A percentile compares a stretch with the other conserved stretches of the same genome.
phyloP scores from a whole-genome alignment of 23 tunicate species.

The Phallusia fumigata region DNA sequence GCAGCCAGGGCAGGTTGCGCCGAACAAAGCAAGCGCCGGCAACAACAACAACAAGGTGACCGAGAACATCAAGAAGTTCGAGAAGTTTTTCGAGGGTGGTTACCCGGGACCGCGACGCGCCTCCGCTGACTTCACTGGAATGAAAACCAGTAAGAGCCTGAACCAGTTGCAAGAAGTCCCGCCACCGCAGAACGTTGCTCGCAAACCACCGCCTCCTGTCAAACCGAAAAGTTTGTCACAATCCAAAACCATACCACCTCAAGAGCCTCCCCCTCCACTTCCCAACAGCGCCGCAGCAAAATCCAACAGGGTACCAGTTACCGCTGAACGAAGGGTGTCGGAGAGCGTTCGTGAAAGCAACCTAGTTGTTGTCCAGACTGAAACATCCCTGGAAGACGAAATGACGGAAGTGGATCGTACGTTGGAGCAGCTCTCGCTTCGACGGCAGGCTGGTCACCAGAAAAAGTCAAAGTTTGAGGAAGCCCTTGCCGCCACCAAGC shows the following conservation, averaged over 20 bases:
- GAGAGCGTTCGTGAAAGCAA: neutral
- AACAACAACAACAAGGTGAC: slow-evolving; percentile 43
- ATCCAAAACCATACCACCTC: neutral
- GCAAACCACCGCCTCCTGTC: neutral
- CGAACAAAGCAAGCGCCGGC: neutral
- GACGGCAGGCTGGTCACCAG: neutral
- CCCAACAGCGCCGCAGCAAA: neutral
- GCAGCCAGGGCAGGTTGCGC: neutral
- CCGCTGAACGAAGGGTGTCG: neutral
- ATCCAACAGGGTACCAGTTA: neutral
- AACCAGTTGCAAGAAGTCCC: neutral
- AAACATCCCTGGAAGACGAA: neutral
- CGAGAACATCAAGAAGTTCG: slow-evolving; percentile 76
- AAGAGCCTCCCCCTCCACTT: neutral
- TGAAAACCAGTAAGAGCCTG: neutral
- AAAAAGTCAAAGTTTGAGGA: slow-evolving; percentile 66
- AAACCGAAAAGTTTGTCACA: slow-evolving; percentile 22
- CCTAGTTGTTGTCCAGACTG: neutral
- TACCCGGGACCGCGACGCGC: slow-evolving; percentile 26
- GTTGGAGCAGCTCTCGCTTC: neutral
- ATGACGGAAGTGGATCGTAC: slow-evolving; percentile 3
- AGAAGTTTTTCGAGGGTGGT: slow-evolving; percentile 45
- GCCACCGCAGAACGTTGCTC: neutral
- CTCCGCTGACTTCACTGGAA: neutral
- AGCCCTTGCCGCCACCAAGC: slow-evolving; percentile 67